Evolutionary conservation across 2,888 invertebrate genomes (phyloP).

Genomic region (Drosophila nr. medialis): DNA sequence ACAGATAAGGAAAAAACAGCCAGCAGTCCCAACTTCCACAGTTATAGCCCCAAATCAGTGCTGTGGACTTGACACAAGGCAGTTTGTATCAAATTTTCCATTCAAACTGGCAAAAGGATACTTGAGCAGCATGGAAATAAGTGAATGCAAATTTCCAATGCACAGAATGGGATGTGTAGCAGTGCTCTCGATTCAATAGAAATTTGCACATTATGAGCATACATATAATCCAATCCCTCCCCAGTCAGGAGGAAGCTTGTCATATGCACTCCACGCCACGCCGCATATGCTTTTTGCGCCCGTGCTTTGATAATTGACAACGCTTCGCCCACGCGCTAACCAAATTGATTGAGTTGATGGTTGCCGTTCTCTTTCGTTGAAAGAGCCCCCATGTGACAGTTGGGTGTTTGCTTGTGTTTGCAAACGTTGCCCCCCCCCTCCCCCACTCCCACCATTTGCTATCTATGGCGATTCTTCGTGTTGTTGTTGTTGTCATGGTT

Average conservation of each 20-base stretch:
- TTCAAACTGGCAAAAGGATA: background rate
- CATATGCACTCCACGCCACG: background rate
- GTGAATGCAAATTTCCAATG: background rate
- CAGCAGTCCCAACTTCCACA: no score
- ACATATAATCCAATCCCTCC: background rate
- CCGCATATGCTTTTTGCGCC: background rate
- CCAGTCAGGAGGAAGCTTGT: no score
- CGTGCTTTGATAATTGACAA: background rate
- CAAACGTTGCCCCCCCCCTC: background rate
- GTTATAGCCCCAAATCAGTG: no score
- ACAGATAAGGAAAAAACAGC: background rate
- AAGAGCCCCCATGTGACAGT: conserved; percentile 40
- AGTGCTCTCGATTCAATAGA: background rate
- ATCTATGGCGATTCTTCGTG: conserved; percentile 2
- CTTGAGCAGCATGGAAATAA: background rate
- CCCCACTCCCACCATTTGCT: conserved; percentile 17
- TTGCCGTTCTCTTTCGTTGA: background rate
- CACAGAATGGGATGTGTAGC: background rate
- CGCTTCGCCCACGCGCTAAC: conserved; percentile 36
- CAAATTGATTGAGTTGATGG: conserved; percentile 49
- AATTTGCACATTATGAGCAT: background rate
- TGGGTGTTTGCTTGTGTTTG: conserved; percentile 28
- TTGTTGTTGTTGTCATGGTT: conserved; percentile 39
- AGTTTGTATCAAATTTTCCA: background rate
- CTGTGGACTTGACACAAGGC: no score